A percentile compares a stretch with the other conserved stretches of the same genome.
Conservation (phyloP, 2,797 vertebrate genomes). For the Pogoniulus pusillus region DNA sequence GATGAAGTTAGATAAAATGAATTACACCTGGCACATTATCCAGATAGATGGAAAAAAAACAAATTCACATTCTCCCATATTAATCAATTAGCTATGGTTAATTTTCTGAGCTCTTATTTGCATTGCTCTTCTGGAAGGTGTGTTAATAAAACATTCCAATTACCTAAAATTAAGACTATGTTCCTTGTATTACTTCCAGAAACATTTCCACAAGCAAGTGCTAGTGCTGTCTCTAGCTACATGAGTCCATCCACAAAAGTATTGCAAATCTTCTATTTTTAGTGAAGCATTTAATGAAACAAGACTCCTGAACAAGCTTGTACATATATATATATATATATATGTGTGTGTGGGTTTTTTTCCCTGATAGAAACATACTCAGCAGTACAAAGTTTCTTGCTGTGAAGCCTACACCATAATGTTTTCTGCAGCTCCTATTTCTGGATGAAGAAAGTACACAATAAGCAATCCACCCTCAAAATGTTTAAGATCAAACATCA, state of each 20-base stretch:
- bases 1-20: not conserved
- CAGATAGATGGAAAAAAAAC: not conserved
- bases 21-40: not conserved
- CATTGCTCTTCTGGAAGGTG: not conserved
- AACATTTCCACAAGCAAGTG: not conserved
- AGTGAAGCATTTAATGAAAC: not conserved
- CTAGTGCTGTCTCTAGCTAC: not conserved
- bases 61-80: not conserved
- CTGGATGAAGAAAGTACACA: not conserved
- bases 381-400: not conserved
- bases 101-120: not conserved
- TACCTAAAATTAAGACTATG: not conserved
- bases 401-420: not conserved
- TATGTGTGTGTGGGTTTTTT: too few species aligned
- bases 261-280: not conserved
- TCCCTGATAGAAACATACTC: not conserved
- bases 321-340: not conserved
- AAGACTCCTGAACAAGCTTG: not conserved
- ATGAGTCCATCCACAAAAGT: not conserved
- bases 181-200: not conserved
- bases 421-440: not conserved
- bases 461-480: not conserved
- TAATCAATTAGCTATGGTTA: not conserved
- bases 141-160: not conserved
- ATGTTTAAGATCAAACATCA: slow-evolving; percentile 41